Conservation (phyloP, 30 jellyfish, hydroid and myxozoan genomes). For the Hydractinia symbiolongicarpus region DNA sequence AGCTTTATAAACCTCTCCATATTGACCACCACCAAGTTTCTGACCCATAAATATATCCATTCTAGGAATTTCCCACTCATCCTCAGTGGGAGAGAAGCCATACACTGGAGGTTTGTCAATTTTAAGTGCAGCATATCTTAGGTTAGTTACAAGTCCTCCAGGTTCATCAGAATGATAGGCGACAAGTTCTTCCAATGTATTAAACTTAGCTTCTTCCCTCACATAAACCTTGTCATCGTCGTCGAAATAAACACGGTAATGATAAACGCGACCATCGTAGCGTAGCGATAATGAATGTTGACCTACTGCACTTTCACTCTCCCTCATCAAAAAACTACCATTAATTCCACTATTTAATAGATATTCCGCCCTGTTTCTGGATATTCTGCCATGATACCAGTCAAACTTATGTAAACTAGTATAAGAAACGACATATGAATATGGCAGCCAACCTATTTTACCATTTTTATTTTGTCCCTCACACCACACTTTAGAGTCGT, state of each 20-base stretch:
- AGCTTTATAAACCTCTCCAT: constrained; percentile 95
- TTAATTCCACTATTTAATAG: constrained; percentile 86
- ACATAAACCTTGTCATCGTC: constrained; percentile 69
- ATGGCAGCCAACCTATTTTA: constrained; percentile 87
- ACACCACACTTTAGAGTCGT: constrained; percentile 72
- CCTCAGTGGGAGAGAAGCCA: constrained; percentile 75
- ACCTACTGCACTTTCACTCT: constrained; percentile 93
- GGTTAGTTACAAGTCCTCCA: constrained; percentile 84
- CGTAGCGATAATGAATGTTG: constrained; percentile 92
- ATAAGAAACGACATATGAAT: constrained; percentile 59
- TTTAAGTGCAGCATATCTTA: constrained; percentile 87
- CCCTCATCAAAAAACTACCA: constrained; percentile 88
- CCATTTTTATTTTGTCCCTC: constrained; percentile 71
- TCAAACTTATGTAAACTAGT: constrained; percentile 68
- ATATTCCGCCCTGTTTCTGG: constrained; percentile 92
- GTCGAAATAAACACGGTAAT: constrained; percentile 79
- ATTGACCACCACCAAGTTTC: constrained; percentile 94
- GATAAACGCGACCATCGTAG: constrained; percentile 88
- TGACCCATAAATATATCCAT: constrained; percentile 87
- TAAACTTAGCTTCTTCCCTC: constrained; percentile 76
- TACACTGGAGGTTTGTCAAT: constrained; percentile 84
- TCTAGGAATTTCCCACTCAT: constrained; percentile 91
- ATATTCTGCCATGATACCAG: constrained; percentile 91
- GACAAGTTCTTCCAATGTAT: constrained; percentile 70
- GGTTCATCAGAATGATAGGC: constrained; percentile 73